Evolutionary conservation across 2,797 vertebrate species (phyloP).

Genomic region (Sebastiscus tertius): DNA sequence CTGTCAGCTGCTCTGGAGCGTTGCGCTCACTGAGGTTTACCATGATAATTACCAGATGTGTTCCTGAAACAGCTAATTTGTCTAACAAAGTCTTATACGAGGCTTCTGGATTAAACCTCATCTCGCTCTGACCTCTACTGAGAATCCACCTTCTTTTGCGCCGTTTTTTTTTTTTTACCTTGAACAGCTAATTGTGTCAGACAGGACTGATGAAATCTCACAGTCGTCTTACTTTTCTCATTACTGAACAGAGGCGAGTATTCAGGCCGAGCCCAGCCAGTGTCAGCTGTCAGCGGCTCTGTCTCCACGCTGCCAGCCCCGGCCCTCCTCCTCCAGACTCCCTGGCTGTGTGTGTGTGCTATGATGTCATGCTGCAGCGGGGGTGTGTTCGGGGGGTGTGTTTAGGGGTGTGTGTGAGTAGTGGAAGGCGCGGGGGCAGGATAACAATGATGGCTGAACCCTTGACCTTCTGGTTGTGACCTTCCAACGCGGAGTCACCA

Average conservation of each 20-base stretch:
- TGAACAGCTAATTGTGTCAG: conserved; percentile 45
- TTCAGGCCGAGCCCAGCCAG: conserved; percentile 36
- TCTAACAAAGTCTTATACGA: conserved; percentile 22
- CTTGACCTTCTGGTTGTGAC: conserved; percentile 70
- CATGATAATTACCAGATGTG: conserved; percentile 58
- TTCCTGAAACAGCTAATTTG: conserved; percentile 55
- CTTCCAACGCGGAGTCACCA: conserved; percentile 56
- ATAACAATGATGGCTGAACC: conserved; percentile 79
- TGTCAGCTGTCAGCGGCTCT: conserved; percentile 56
- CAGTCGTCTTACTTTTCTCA: conserved; percentile 50
- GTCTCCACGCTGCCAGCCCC: conserved; percentile 5
- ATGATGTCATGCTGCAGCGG: conserved; percentile 67
- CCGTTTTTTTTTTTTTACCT: conserved; percentile 22
- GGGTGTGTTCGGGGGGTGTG: conserved; percentile 55
- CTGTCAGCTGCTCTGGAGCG: conserved; percentile 28
- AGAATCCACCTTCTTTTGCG: background rate
- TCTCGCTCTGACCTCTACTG: conserved; percentile 21
- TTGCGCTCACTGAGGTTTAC: conserved; percentile 39
- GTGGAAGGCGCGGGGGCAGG: conserved; percentile 25
- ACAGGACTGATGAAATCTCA: conserved; percentile 44
- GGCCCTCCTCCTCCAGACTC: conserved; percentile 50
- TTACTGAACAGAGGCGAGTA: conserved; percentile 42
- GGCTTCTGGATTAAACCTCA: conserved; percentile 17
- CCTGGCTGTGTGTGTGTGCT: conserved; percentile 27
- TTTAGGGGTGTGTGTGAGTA: conserved; percentile 47